A percentile compares a stretch with the other conserved stretches of the same genome.
phyloP scores from a whole-genome alignment of 2,113 vertebrate species.

The Eulemur macaco region DNA sequence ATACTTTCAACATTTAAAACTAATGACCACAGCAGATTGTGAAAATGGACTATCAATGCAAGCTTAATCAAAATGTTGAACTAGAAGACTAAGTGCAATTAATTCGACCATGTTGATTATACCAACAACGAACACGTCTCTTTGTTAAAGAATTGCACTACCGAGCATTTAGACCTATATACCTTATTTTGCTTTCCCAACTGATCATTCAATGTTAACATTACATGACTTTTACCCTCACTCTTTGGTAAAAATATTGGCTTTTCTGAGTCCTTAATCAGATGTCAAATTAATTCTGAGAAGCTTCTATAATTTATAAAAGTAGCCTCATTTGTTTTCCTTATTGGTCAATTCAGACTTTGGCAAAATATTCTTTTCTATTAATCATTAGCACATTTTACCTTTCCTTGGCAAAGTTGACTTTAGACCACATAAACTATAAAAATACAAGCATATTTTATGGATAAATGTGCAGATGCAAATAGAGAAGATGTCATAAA shows the following conservation, averaged over 20 bases:
- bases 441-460: not conserved
- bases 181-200: not conserved
- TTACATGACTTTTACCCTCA: not conserved
- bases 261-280: not conserved
- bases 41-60: not conserved
- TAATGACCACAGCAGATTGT: not conserved
- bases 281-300: conserved; percentile 53
- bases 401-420: not conserved
- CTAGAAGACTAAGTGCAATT: not conserved
- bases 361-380: conserved; percentile 36
- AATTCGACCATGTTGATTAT: not conserved
- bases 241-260: not conserved
- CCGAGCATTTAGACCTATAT: not conserved
- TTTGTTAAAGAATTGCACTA: not conserved
- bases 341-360: conserved; percentile 20
- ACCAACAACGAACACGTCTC: not conserved
- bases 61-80: not conserved
- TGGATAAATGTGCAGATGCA: not conserved
- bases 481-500: not conserved
- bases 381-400: conserved; percentile 31
- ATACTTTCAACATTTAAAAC: conserved; percentile 35
- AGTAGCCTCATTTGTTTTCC: conserved; percentile 38
- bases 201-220: not conserved
- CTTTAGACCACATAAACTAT: not conserved
- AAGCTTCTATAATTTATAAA: not conserved